Evolutionary conservation across 2,888 invertebrate species (phyloP).

Genomic region (Drepanosiphum platanoidis): DNA sequence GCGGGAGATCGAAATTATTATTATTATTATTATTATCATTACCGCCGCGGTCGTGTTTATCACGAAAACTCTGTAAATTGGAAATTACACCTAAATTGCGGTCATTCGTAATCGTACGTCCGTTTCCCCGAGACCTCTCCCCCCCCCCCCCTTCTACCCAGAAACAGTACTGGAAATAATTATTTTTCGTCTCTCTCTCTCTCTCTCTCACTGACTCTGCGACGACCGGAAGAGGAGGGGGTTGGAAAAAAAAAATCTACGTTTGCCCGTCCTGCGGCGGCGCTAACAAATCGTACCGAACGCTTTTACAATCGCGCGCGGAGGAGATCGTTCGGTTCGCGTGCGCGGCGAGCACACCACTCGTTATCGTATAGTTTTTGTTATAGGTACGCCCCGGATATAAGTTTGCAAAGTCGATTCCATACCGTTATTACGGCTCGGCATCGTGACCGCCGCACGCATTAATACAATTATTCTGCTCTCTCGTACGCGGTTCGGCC

Average conservation of each 20-base stretch:
- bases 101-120: conserved; percentile 34
- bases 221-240: background rate
- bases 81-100: conserved; percentile 38
- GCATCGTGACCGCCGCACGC: too few relatives aligned
- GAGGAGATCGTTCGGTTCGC: background rate
- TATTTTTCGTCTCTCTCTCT: background rate
- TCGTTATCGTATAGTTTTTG: background rate
- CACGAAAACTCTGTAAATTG: conserved; percentile 44
- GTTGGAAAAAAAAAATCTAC: background rate
- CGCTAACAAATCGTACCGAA: background rate
- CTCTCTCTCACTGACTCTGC: background rate
- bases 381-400: background rate
- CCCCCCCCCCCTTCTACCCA: too few relatives aligned
- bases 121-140: background rate
- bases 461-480: too few relatives aligned
- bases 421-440: background rate
- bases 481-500: too few relatives aligned
- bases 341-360: background rate
- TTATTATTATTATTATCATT: background rate
- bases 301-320: background rate
- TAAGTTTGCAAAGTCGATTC: conserved; percentile 21
- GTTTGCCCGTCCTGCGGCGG: background rate
- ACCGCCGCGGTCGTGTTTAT: conserved; percentile 3
- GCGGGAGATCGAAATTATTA: conserved; percentile 27
- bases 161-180: background rate